Conservation (phyloP, 2,113 vertebrate species). For the Ifrita kowaldi region DNA sequence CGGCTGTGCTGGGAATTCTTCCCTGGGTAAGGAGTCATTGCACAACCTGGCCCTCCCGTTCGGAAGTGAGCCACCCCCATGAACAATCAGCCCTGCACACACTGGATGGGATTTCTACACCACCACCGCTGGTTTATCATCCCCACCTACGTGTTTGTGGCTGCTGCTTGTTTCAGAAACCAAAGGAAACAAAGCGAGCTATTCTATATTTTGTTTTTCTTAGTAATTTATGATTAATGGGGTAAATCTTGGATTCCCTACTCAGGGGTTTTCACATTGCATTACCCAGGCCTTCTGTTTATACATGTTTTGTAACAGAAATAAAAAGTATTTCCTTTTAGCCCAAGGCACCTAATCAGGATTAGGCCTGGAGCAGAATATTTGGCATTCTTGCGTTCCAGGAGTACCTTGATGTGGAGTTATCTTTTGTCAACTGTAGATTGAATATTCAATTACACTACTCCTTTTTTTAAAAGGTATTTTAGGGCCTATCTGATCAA, state of each 20-base stretch:
- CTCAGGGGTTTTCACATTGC: slow-evolving; percentile 21
- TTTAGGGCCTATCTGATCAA: slow-evolving; percentile 17
- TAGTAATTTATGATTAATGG: slow-evolving; percentile 49
- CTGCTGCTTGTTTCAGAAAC: not conserved
- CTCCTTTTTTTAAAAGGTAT: not conserved
- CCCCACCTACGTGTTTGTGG: not conserved
- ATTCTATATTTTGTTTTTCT: slow-evolving; percentile 24
- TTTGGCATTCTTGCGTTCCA: slow-evolving; percentile 35
- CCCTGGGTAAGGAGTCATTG: not conserved
- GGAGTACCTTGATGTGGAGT: slow-evolving; percentile 30
- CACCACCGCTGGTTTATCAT: not conserved
- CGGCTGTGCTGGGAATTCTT: not conserved
- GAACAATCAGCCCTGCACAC: not conserved
- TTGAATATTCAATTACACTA: slow-evolving; percentile 23
- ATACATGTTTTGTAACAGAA: slow-evolving; percentile 62
- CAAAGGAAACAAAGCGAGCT: not conserved
- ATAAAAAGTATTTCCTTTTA: slow-evolving; percentile 51
- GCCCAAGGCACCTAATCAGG: slow-evolving; percentile 39
- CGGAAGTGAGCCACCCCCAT: slow-evolving; percentile 10
- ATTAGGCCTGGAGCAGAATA: slow-evolving; percentile 32
- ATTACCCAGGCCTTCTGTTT: slow-evolving; percentile 38
- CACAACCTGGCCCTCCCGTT: slow-evolving; percentile 2
- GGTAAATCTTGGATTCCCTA: slow-evolving; percentile 19
- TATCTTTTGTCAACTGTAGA: slow-evolving; percentile 34
- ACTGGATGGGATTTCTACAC: not conserved